Conservation (phyloP, 2,888 invertebrate genomes). For the Tanytarsus gracilentus region DNA sequence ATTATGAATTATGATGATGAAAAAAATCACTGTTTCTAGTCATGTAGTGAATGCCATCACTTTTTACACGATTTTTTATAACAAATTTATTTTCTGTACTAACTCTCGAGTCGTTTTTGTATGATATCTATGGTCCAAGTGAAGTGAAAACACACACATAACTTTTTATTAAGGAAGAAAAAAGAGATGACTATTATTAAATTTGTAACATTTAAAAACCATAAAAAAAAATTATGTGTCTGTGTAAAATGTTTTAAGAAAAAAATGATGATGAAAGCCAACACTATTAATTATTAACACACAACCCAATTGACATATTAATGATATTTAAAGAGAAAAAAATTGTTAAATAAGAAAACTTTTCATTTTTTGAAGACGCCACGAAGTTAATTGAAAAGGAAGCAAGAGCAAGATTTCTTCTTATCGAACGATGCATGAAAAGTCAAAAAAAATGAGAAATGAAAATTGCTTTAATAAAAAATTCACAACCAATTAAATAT, state of each 20-base stretch:
- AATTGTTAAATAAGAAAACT: too few species aligned
- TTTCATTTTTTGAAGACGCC: too few species aligned
- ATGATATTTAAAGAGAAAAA: too few species aligned
- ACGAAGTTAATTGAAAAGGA: too few species aligned
- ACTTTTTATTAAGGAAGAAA: neutral
- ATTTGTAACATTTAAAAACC: neutral
- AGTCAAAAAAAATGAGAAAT: neutral
- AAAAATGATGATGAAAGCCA: neutral
- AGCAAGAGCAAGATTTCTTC: too few species aligned
- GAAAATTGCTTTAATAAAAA: constrained; percentile 11
- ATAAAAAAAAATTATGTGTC: neutral
- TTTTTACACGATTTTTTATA: constrained; percentile 15
- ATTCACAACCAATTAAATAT: constrained; percentile 11
- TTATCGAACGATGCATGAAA: neutral
- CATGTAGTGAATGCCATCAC: constrained; percentile 14
- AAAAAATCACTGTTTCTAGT: constrained; percentile 15
- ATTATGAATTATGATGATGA: constrained; percentile 3
- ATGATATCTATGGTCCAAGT: constrained; percentile 13
- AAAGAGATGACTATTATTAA: neutral
- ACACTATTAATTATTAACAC: too few species aligned
- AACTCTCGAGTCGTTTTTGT: neutral
- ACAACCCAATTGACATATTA: too few species aligned
- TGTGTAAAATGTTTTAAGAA: constrained; percentile 10
- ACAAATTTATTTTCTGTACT: constrained; percentile 8
- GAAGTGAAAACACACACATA: neutral